These are phyloP conservation scores for Leucophenga varia DNA, from an alignment of 1,140 invertebrate species.

Conservation along the genomic window DNA sequence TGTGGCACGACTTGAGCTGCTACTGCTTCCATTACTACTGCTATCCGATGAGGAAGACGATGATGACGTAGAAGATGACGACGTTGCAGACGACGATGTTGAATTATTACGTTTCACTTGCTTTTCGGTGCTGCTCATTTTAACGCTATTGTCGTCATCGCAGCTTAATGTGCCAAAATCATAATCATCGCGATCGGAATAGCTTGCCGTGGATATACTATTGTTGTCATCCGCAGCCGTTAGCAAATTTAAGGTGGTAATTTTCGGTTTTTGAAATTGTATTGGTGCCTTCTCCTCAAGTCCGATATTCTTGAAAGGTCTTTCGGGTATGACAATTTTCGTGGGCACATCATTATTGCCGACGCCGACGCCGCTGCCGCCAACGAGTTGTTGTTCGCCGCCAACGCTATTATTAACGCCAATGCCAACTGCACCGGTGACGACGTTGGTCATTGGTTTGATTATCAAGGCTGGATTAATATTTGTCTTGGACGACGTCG, in stretches of 20 bases:
- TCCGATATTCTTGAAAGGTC: conserved; percentile 52
- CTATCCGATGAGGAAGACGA: conserved; percentile 3
- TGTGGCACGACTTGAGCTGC: conserved; percentile 44
- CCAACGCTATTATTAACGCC: too few relatives aligned
- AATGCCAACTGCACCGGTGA: conserved; percentile 16
- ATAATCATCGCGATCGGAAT: conserved; percentile 54
- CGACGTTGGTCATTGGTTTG: conserved; percentile 18
- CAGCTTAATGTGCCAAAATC: conserved; percentile 52
- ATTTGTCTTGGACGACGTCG: conserved; percentile 54
- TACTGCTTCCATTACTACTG: conserved; percentile 30
- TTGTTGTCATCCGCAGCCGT: conserved; percentile 50
- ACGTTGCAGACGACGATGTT: conserved; percentile 14
- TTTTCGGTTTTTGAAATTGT: conserved; percentile 49
- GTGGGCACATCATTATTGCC: conserved; percentile 6
- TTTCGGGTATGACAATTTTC: conserved; percentile 47
- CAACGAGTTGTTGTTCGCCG: conserved; percentile 12
- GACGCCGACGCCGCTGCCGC: conserved; percentile 19
- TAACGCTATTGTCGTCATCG: conserved; percentile 33
- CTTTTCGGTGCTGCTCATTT: conserved; percentile 3
- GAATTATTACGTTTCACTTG: not conserved
- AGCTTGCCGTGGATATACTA: conserved; percentile 49
- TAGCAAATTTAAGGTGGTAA: conserved; percentile 31
- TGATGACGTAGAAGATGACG: conserved; percentile 2
- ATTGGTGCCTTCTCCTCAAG: conserved; percentile 49
- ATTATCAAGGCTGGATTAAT: conserved; percentile 55